Evolutionary conservation across 2,797 vertebrate genomes (phyloP).

Genomic region (Eleutherodactylus coqui): DNA sequence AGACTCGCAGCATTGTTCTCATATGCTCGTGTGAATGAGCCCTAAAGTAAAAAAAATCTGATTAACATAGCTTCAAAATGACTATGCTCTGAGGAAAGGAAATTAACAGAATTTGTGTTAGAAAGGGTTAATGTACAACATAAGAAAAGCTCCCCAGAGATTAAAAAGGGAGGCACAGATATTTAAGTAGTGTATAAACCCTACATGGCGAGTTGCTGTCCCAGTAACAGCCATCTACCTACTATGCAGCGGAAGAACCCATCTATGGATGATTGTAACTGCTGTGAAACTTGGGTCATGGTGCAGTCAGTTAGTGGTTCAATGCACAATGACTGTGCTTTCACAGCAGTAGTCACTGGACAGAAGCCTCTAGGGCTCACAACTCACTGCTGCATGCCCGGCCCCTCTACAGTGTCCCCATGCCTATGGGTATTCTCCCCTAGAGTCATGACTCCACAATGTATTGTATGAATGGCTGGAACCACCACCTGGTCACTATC

Average conservation of each 20-base stretch:
- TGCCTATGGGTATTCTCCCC: background rate
- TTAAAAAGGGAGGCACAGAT: slow-evolving; percentile 1
- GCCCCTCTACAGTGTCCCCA: background rate
- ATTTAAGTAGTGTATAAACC: background rate
- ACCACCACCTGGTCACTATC: background rate
- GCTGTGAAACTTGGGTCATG: background rate
- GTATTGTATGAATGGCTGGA: background rate
- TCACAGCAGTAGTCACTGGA: background rate
- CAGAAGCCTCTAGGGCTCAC: background rate
- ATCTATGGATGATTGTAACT: background rate
- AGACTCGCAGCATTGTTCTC: too few species aligned
- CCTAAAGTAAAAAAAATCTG: slow-evolving; percentile 27
- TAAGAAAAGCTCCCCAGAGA: background rate
- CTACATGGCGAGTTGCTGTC: background rate
- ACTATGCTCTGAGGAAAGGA: background rate
- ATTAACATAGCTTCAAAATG: slow-evolving; percentile 41
- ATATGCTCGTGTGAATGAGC: too few species aligned
- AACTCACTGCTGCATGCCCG: background rate
- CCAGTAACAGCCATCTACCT: background rate
- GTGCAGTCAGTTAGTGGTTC: background rate
- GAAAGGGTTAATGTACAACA: slow-evolving; percentile 6
- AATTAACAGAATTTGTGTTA: background rate
- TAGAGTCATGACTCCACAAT: background rate
- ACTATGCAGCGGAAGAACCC: background rate
- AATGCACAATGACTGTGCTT: background rate